Evolutionary conservation across 2,888 invertebrate genomes (phyloP).

Genomic region (Smittia aterrima): DNA sequence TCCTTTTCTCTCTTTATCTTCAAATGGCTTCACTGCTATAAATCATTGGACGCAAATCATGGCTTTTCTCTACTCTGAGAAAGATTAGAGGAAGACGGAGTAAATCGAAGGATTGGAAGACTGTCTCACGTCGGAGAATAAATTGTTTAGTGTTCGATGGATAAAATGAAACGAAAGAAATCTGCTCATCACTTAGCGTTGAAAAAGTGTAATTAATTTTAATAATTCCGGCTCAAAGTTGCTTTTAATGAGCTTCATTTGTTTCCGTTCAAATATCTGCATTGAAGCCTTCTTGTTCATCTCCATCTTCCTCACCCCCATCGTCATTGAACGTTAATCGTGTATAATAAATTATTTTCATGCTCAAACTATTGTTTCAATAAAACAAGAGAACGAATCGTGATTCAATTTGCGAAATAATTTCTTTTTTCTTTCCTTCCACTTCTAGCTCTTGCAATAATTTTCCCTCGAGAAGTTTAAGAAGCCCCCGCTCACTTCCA

Average conservation of each 20-base stretch:
- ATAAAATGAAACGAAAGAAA: not conserved
- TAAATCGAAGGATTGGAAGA: constrained; percentile 4
- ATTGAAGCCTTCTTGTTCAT: not conserved
- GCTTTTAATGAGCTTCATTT: constrained; percentile 14
- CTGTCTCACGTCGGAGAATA: not conserved
- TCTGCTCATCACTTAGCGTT: constrained; percentile 2
- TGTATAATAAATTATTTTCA: constrained; percentile 3
- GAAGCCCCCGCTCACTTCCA: not conserved
- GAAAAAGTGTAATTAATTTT: constrained; percentile 21
- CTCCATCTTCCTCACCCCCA: not conserved
- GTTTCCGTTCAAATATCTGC: constrained; percentile 1
- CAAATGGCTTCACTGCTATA: constrained; percentile 11
- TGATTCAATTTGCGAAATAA: constrained; percentile 3
- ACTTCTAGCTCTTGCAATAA: not conserved
- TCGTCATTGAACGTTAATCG: constrained; percentile 3
- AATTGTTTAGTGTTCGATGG: not conserved
- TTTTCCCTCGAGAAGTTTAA: not conserved
- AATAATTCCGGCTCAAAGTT: not conserved
- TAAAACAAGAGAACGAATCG: not conserved
- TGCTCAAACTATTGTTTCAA: constrained; percentile 8
- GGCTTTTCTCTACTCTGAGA: not conserved
- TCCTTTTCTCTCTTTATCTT: not conserved
- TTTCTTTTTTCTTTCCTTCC: not conserved
- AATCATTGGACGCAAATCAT: constrained; percentile 24
- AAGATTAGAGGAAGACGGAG: not conserved